These are phyloP conservation scores for Ibycter americanus DNA, from an alignment of 2,797 vertebrate species.

Conservation along the genomic window DNA sequence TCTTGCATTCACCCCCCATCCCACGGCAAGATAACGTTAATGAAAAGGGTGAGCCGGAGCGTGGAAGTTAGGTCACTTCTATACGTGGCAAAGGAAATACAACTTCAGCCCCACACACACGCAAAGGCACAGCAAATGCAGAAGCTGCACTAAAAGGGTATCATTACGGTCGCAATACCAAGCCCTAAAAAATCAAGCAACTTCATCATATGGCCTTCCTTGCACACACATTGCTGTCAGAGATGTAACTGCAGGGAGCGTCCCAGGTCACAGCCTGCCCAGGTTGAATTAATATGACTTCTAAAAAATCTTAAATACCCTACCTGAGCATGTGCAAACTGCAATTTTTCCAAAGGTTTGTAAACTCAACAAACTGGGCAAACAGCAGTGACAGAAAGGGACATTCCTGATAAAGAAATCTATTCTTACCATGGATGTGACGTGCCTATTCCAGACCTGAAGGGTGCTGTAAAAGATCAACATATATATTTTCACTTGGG, in stretches of 20 bases:
- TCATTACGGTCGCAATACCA: background rate
- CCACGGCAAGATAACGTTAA: background rate
- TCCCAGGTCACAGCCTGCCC: background rate
- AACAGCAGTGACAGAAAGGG: background rate
- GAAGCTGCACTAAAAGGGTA: background rate
- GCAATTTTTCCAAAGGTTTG: background rate
- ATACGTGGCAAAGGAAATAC: background rate
- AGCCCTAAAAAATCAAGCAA: background rate
- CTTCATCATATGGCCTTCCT: background rate
- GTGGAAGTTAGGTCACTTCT: background rate
- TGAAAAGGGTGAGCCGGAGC: background rate
- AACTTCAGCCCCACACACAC: background rate
- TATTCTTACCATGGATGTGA: background rate
- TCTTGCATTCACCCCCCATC: background rate
- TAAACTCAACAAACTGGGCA: background rate
- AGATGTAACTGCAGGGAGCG: background rate
- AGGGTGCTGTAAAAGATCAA: background rate
- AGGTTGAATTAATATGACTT: background rate
- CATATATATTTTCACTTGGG: background rate
- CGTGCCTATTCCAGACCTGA: background rate
- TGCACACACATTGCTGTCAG: too few relatives aligned
- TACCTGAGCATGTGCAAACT: background rate
- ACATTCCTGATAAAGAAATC: background rate
- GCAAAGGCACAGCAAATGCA: background rate
- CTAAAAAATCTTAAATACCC: background rate